A percentile compares a stretch with the other conserved stretches of the same genome.
These are phyloP conservation scores for Oryzias dopingdopingensis DNA, from an alignment of 2,797 vertebrate genomes.

Conservation along the genomic window DNA sequence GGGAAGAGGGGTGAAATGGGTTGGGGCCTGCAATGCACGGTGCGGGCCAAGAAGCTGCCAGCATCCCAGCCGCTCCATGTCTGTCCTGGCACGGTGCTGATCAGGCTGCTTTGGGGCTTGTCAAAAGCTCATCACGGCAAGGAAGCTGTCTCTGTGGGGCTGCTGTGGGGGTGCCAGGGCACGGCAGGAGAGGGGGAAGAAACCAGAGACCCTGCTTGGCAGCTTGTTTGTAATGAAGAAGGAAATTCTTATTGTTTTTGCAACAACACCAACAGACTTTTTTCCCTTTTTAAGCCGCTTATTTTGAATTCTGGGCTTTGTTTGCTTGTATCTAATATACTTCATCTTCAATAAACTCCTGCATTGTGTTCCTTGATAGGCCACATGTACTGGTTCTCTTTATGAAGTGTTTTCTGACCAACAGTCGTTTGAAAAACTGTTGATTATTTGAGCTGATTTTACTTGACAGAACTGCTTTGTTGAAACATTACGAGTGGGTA, in stretches of 20 bases:
- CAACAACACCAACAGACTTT: slow-evolving; percentile 72
- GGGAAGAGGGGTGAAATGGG: slow-evolving; percentile 58
- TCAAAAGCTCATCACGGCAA: slow-evolving; percentile 83
- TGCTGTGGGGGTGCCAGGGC: slow-evolving; percentile 76
- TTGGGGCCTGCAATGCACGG: slow-evolving; percentile 66
- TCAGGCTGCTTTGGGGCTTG: slow-evolving; percentile 77
- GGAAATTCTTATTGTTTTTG: slow-evolving; percentile 79
- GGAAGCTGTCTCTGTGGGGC: slow-evolving; percentile 82
- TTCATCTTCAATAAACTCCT: not conserved
- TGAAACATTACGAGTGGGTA: slow-evolving; percentile 33
- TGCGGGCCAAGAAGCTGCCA: slow-evolving; percentile 84
- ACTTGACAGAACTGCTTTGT: slow-evolving; percentile 19
- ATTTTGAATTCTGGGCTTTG: slow-evolving; percentile 16
- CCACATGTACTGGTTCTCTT: not conserved
- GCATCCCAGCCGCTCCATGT: slow-evolving; percentile 75
- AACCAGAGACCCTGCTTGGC: slow-evolving; percentile 76
- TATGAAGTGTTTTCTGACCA: slow-evolving; percentile 7
- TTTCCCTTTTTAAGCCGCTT: slow-evolving; percentile 22
- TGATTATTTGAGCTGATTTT: slow-evolving; percentile 35
- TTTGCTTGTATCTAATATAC: slow-evolving; percentile 21
- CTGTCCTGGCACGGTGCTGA: slow-evolving; percentile 81
- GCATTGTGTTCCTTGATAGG: too few relatives aligned
- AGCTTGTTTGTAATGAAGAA: slow-evolving; percentile 77
- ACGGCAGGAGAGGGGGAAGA: slow-evolving; percentile 66
- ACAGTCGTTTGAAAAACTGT: slow-evolving; percentile 13